Evolutionary conservation across 2,113 vertebrate species (phyloP).

Genomic region (Notarius lentiginosus): DNA sequence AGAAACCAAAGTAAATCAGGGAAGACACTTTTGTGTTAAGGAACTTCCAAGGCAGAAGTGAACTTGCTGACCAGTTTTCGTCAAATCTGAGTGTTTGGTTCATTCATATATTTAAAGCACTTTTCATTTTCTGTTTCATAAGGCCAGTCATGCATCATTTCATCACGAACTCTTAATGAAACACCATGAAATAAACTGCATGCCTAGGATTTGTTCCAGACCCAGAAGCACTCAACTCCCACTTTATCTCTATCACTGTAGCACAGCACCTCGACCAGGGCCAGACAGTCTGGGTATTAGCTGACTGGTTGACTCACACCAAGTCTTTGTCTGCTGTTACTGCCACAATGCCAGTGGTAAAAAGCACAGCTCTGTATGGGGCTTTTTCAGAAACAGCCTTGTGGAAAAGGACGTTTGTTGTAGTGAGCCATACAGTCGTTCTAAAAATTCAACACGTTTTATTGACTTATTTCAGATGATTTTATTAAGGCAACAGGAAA

Average conservation of each 20-base stretch:
- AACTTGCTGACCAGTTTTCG: background rate
- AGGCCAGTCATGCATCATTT: background rate
- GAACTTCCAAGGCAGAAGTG: background rate
- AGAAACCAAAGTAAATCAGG: background rate
- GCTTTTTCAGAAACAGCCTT: slow-evolving; percentile 38
- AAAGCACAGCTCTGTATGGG: slow-evolving; percentile 25
- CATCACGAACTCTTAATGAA: slow-evolving; percentile 41
- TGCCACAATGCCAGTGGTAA: slow-evolving; percentile 22
- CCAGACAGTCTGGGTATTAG: background rate
- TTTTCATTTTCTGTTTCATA: slow-evolving; percentile 12
- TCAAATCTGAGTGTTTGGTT: background rate
- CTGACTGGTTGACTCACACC: slow-evolving; percentile 28
- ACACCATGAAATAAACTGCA: slow-evolving; percentile 47
- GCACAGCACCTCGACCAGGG: slow-evolving; percentile 21
- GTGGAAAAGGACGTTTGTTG: slow-evolving; percentile 31
- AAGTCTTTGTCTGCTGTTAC: slow-evolving; percentile 23
- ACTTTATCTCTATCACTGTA: background rate
- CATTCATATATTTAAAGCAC: background rate
- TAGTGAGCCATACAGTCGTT: slow-evolving; percentile 32
- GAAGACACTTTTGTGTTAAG: background rate
- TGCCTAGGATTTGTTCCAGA: slow-evolving; percentile 25
- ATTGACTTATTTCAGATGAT: slow-evolving; percentile 10
- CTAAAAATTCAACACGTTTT: slow-evolving; percentile 39
- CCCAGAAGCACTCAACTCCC: background rate
- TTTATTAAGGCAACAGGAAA: background rate